Conservation (phyloP, 2,888 invertebrate genomes). For the Cosmia pyralina region DNA sequence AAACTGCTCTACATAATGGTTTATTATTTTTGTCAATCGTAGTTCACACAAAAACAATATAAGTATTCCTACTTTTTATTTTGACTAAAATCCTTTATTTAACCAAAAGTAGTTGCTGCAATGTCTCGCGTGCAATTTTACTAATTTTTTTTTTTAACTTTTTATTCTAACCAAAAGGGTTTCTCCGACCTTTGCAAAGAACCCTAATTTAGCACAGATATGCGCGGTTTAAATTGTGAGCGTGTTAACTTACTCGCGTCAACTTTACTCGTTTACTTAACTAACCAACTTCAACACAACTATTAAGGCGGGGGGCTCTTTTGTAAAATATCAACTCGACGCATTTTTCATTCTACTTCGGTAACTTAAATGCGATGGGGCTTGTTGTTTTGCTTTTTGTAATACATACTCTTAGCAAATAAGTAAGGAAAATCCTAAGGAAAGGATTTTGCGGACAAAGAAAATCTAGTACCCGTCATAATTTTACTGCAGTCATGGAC, state of each 20-base stretch:
- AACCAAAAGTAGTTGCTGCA: not conserved
- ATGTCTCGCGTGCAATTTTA: constrained; percentile 23
- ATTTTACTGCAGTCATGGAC: not conserved
- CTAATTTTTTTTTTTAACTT: constrained; percentile 24
- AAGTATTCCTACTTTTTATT: not conserved
- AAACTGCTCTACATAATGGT: not conserved
- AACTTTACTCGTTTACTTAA: constrained; percentile 64
- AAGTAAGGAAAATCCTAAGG: not conserved
- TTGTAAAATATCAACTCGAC: constrained; percentile 41
- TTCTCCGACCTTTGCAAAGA: constrained; percentile 48
- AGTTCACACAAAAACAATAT: not conserved
- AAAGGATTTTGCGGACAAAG: no score
- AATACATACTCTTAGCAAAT: not conserved
- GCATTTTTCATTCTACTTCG: constrained; percentile 39
- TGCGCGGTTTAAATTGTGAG: constrained; percentile 58
- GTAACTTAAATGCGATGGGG: constrained; percentile 1
- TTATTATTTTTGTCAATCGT: not conserved
- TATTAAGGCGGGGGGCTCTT: constrained; percentile 41
- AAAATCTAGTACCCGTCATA: not conserved
- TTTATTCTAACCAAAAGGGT: constrained; percentile 42
- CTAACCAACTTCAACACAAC: constrained; percentile 52
- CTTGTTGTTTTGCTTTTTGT: not conserved
- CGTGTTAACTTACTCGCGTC: constrained; percentile 50
- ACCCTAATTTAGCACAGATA: constrained; percentile 58
- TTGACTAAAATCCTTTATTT: not conserved